These are phyloP conservation scores for Agrochola litura DNA, from an alignment of 2,888 invertebrate genomes.

Conservation along the genomic window DNA sequence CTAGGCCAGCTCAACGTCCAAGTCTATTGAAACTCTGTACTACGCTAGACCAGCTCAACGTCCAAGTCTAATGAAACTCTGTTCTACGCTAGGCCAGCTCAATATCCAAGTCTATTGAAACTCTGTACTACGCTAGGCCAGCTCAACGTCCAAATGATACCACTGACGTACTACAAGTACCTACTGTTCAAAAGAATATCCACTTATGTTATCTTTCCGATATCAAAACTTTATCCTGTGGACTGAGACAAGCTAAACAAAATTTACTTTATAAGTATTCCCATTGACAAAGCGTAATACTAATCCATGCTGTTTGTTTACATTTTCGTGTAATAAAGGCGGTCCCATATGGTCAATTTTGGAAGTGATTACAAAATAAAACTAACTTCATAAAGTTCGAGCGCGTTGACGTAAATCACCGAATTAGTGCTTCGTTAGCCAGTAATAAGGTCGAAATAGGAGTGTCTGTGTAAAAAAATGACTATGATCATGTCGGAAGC, in stretches of 20 bases:
- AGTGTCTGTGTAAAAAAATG: constrained; percentile 32
- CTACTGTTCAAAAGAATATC: no score
- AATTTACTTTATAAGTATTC: neutral
- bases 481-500: neutral
- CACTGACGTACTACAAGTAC: no score
- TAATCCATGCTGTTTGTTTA: neutral
- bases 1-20: no score
- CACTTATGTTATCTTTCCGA: no score
- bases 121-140: no score
- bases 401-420: constrained; percentile 39
- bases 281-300: neutral
- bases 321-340: neutral
- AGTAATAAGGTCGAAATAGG: constrained; percentile 39
- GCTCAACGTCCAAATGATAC: no score
- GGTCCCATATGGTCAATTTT: constrained; percentile 10
- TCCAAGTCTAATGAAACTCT: no score
- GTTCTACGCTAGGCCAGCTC: no score
- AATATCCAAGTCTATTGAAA: no score
- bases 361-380: constrained; percentile 47
- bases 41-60: no score
- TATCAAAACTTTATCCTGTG: neutral
- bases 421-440: constrained; percentile 42
- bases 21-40: no score
- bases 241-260: neutral
- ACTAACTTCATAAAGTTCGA: constrained; percentile 29